A percentile compares a stretch with the other conserved stretches of the same genome.
Evolutionary conservation across 2,888 invertebrate species (phyloP).

Genomic region (Agrotis segetum): DNA sequence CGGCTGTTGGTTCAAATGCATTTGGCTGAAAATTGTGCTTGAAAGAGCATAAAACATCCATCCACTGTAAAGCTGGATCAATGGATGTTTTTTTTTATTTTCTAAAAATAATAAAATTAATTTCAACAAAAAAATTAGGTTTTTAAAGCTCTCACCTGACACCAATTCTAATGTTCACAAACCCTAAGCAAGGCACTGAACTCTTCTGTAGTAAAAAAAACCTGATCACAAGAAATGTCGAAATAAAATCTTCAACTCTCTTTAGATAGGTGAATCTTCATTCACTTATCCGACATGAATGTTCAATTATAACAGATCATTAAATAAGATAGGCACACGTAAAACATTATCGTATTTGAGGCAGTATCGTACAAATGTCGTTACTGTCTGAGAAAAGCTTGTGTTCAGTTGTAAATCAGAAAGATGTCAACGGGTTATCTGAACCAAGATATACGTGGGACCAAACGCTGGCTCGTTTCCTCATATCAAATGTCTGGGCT

Average conservation of each 20-base stretch:
- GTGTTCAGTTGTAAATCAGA: conserved; percentile 64
- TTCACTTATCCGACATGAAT: background rate
- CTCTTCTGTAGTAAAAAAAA: conserved; percentile 1
- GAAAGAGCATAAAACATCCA: no score
- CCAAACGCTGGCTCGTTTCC: conserved; percentile 58
- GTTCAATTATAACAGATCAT: conserved; percentile 1
- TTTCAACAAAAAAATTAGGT: background rate
- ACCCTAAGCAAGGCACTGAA: background rate
- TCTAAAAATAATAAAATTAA: no score
- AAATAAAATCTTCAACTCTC: background rate
- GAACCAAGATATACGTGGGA: conserved; percentile 72
- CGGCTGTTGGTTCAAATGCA: no score
- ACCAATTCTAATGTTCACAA: no score
- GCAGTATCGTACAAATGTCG: conserved; percentile 58
- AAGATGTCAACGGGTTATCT: conserved; percentile 70
- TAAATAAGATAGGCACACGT: conserved; percentile 19
- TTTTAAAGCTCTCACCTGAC: background rate
- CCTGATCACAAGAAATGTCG: background rate
- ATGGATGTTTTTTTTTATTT: no score
- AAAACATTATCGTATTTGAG: conserved; percentile 25
- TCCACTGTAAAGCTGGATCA: no score
- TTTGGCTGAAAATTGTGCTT: no score
- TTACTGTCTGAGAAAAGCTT: conserved; percentile 56
- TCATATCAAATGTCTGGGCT: conserved; percentile 58
- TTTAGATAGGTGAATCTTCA: background rate